Evolutionary conservation across 2,113 vertebrate genomes (phyloP).

Genomic region (Panthera uncia): DNA sequence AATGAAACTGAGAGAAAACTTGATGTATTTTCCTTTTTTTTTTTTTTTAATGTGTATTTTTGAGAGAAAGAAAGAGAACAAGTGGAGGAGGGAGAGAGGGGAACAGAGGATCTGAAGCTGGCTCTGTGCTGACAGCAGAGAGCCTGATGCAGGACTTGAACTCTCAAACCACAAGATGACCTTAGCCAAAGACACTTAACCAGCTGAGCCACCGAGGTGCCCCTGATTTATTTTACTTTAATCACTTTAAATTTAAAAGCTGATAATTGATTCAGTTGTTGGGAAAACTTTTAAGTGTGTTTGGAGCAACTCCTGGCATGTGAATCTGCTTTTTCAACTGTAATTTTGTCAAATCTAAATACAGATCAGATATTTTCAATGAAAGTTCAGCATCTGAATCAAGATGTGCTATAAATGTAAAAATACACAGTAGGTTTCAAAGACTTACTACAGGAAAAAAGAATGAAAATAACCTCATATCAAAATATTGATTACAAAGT

Average conservation of each 20-base stretch:
- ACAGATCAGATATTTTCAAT: neutral
- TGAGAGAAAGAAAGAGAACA: too few species aligned
- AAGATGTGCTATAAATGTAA: slow-evolving; percentile 3
- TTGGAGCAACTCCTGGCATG: neutral
- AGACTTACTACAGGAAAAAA: neutral
- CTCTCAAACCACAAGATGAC: too few species aligned
- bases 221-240: neutral
- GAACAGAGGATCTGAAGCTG: too few species aligned
- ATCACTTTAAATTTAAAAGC: slow-evolving; percentile 11
- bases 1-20: neutral
- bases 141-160: too few species aligned
- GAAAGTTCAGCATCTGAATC: slow-evolving; percentile 13
- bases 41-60: too few species aligned
- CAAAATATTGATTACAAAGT: slow-evolving; percentile 12
- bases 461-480: neutral
- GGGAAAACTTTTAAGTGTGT: neutral
- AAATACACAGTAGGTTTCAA: slow-evolving; percentile 20
- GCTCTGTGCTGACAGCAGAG: too few species aligned
- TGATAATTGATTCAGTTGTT: slow-evolving; percentile 26
- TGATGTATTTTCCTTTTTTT: neutral
- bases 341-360: slow-evolving; percentile 28
- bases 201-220: too few species aligned
- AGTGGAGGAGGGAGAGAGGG: too few species aligned
- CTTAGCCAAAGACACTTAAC: too few species aligned
- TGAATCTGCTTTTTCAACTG: neutral